Evolutionary conservation across 2,888 invertebrate species (phyloP).

Genomic region (Gymnosoma rotundatum): DNA sequence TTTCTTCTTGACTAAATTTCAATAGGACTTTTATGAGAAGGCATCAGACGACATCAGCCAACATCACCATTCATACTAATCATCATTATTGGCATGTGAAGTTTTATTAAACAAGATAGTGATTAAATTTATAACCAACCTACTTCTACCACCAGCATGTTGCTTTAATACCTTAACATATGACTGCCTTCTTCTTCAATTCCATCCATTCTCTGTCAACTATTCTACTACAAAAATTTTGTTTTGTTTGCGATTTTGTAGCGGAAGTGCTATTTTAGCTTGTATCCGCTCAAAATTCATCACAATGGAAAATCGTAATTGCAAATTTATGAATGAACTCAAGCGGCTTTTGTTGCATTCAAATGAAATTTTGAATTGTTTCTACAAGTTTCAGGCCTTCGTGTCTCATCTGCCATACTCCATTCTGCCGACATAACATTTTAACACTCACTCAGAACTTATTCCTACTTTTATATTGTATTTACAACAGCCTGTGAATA

Average conservation of each 20-base stretch:
- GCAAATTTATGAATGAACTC: slow-evolving; percentile 68
- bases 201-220: slow-evolving; percentile 45
- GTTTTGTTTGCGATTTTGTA: slow-evolving; percentile 20
- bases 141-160: background rate
- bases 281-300: slow-evolving; percentile 67
- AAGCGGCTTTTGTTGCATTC: slow-evolving; percentile 62
- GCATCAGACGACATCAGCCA: slow-evolving; percentile 45
- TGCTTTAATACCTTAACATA: slow-evolving; percentile 17
- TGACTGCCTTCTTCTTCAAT: slow-evolving; percentile 16
- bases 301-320: slow-evolving; percentile 70
- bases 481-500: background rate
- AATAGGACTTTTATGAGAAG: slow-evolving; percentile 52
- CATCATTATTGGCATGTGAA: slow-evolving; percentile 44
- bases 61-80: slow-evolving; percentile 5
- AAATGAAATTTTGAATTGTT: slow-evolving; percentile 61
- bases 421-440: slow-evolving; percentile 16
- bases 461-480: background rate
- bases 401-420: background rate
- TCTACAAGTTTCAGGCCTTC: slow-evolving; percentile 46
- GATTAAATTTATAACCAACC: slow-evolving; percentile 33
- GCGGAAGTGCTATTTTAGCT: slow-evolving; percentile 68
- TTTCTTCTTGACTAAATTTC: slow-evolving; percentile 61
- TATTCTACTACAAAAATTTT: background rate
- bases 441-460: slow-evolving; percentile 32
- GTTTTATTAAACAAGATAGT: slow-evolving; percentile 10